Percentiles rank a stretch among this genome's conserved stretches.
phyloP scores from a whole-genome alignment of 2,888 invertebrate species.

The Calliphora vomitoria region DNA sequence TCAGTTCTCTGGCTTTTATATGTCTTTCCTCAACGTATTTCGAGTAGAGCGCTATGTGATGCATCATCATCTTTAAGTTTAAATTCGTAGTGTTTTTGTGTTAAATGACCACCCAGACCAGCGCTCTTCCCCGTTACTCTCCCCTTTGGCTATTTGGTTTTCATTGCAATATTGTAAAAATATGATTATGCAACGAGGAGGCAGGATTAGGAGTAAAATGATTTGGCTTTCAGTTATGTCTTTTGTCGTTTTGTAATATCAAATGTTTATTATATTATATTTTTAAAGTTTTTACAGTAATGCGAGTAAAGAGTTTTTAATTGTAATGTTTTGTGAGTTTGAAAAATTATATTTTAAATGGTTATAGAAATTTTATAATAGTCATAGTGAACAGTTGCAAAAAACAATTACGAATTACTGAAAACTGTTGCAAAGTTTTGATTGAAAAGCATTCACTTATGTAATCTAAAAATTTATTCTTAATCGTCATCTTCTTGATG shows the following conservation, averaged over 20 bases:
- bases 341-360: conserved; percentile 5
- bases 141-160: conserved; percentile 24
- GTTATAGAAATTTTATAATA: too few relatives aligned
- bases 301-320: background rate
- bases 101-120: conserved; percentile 64
- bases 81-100: conserved; percentile 37
- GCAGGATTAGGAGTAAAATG: conserved; percentile 45
- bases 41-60: conserved; percentile 37
- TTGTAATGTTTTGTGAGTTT: background rate
- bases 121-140: conserved; percentile 16
- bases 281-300: conserved; percentile 28
- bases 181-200: conserved; percentile 53
- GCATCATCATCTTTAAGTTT: conserved; percentile 32
- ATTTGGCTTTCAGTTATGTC: conserved; percentile 21
- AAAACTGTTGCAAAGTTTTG: too few relatives aligned
- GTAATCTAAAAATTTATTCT: too few relatives aligned
- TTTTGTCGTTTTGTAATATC: background rate
- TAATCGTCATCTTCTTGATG: too few relatives aligned
- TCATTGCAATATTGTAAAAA: conserved; percentile 30
- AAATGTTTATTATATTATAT: background rate
- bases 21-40: background rate
- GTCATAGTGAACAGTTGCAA: too few relatives aligned
- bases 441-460: too few relatives aligned
- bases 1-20: conserved; percentile 20
- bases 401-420: too few relatives aligned